Evolutionary conservation across 2,888 invertebrate species (phyloP).

Genomic region (Fragum fragum): DNA sequence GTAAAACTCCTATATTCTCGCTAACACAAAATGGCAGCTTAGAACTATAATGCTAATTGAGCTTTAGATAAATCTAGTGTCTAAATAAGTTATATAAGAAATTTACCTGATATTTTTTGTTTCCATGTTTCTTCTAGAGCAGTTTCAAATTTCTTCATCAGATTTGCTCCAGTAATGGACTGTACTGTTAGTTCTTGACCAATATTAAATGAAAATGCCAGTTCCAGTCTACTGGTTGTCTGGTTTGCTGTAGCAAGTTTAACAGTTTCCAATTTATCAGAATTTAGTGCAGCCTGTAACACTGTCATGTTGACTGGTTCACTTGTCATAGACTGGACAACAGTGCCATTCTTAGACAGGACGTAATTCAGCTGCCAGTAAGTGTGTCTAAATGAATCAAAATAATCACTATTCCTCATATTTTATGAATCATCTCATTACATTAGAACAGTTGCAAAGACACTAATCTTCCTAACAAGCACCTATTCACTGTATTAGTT

Average conservation of each 20-base stretch:
- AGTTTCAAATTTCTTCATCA: slow-evolving; percentile 48
- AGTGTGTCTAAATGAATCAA: slow-evolving; percentile 66
- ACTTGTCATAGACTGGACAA: slow-evolving; percentile 68
- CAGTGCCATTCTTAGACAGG: slow-evolving; percentile 56
- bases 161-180: slow-evolving; percentile 28
- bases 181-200: slow-evolving; percentile 47
- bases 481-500: too few relatives aligned
- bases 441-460: too few relatives aligned
- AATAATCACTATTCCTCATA: too few relatives aligned
- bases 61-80: too few relatives aligned
- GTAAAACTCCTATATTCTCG: too few relatives aligned
- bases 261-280: background rate
- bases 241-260: slow-evolving; percentile 2
- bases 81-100: too few relatives aligned
- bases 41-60: too few relatives aligned
- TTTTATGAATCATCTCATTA: too few relatives aligned
- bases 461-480: too few relatives aligned
- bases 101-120: slow-evolving; percentile 53
- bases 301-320: slow-evolving; percentile 43
- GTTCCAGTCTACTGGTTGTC: slow-evolving; percentile 47
- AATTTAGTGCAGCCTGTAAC: background rate
- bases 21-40: too few relatives aligned
- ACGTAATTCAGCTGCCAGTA: slow-evolving; percentile 71
- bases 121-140: slow-evolving; percentile 62
- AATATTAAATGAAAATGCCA: slow-evolving; percentile 68